Evolutionary conservation across 2,797 vertebrate species (phyloP).

Genomic region (Hydrophis major): DNA sequence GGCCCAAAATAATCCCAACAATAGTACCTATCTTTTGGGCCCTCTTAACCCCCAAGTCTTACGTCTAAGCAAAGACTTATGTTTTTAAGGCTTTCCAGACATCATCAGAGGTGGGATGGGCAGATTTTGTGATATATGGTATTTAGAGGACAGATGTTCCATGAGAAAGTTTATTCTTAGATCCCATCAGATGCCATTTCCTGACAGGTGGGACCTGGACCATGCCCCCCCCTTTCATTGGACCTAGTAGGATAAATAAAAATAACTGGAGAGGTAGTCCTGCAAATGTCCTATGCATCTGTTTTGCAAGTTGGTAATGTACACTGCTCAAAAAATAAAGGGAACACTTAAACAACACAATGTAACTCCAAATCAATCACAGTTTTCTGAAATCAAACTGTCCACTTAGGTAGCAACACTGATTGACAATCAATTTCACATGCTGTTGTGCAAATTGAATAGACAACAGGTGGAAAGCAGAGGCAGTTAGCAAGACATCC

Average conservation of each 20-base stretch:
- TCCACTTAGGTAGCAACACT: no score
- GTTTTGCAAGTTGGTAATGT: background rate
- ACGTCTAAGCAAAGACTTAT: background rate
- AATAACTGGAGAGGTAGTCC: background rate
- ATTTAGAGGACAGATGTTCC: background rate
- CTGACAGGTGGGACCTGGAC: background rate
- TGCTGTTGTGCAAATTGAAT: no score
- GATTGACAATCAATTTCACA: no score
- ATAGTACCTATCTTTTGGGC: background rate
- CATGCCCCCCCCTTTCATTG: background rate
- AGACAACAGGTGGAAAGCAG: no score
- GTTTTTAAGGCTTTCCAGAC: background rate
- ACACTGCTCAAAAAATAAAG: no score
- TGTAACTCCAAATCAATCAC: no score
- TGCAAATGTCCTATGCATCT: background rate
- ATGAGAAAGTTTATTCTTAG: background rate
- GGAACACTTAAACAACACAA: no score
- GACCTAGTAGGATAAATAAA: background rate
- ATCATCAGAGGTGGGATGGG: background rate
- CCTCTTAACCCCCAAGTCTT: background rate
- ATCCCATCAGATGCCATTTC: background rate
- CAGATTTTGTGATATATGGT: background rate
- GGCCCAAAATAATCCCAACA: background rate
- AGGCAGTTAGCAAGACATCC: no score
- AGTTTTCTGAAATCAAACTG: no score